These are phyloP conservation scores for Aphelenchoides fujianensis DNA, from an alignment of 1,140 invertebrate genomes.

Conservation along the genomic window DNA sequence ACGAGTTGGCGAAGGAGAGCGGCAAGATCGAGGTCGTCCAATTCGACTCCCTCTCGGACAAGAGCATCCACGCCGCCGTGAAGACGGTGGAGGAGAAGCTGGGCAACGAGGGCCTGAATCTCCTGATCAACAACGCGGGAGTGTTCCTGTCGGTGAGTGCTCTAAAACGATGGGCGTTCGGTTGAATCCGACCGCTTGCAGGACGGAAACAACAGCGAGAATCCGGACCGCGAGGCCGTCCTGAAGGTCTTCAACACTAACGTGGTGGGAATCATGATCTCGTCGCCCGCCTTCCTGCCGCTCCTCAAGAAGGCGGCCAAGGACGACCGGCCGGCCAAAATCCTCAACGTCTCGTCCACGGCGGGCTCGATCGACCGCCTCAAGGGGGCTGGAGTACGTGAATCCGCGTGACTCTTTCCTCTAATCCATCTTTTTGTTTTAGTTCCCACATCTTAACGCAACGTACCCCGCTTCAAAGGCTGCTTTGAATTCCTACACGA, in stretches of 20 bases:
- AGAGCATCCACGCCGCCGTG: constrained; percentile 5
- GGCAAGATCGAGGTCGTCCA: constrained; percentile 15
- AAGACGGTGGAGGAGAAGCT: neutral
- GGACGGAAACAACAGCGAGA: neutral
- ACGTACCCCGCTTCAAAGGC: neutral
- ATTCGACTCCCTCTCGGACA: constrained; percentile 16
- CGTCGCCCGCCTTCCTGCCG: neutral
- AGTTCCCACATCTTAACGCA: neutral
- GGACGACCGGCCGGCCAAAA: neutral
- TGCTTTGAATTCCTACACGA: constrained; percentile 17
- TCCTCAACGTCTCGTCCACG: constrained; percentile 1
- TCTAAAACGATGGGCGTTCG: neutral
- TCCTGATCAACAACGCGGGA: constrained; percentile 19
- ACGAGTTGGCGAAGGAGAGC: constrained; percentile 13
- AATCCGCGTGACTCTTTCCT: too few species aligned
- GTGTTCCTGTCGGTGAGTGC: neutral
- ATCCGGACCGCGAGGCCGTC: constrained; percentile 13
- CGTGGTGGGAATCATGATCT: constrained; percentile 6
- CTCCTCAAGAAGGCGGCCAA: constrained; percentile 4
- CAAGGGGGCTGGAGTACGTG: neutral
- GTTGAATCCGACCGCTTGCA: neutral
- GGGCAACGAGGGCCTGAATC: neutral
- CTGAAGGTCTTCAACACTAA: constrained; percentile 18
- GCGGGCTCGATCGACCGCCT: neutral
- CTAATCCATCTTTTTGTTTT: too few species aligned